These are phyloP conservation scores for Vannuccia rotundouncinata DNA, from an alignment of 2,888 invertebrate genomes.

Conservation along the genomic window DNA sequence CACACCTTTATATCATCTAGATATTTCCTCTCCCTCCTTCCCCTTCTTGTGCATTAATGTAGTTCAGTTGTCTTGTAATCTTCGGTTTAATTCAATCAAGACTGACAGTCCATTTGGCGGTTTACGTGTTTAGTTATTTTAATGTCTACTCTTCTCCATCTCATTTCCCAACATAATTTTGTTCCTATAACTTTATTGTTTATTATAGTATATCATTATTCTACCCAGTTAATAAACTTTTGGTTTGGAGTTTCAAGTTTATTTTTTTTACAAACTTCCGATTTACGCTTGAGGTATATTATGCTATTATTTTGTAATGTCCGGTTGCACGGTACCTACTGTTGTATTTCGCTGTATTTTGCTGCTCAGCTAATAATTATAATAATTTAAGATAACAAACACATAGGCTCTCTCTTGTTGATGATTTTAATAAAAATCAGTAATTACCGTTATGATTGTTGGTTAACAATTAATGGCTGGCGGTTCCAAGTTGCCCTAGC, in stretches of 20 bases:
- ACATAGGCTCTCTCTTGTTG: too few relatives aligned
- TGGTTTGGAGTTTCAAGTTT: background rate
- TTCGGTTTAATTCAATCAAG: background rate
- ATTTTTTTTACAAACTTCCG: background rate
- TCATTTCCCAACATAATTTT: background rate
- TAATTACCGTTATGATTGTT: too few relatives aligned
- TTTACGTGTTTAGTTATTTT: background rate
- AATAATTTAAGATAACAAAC: slow-evolving; percentile 26
- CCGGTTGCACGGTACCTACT: slow-evolving; percentile 19
- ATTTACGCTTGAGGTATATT: slow-evolving; percentile 23
- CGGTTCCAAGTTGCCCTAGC: slow-evolving; percentile 3
- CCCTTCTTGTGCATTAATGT: slow-evolving; percentile 10
- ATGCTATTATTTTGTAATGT: background rate
- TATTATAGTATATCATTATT: background rate
- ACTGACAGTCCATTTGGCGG: background rate
- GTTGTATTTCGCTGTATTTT: slow-evolving; percentile 26
- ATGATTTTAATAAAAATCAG: too few relatives aligned
- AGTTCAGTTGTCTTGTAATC: background rate
- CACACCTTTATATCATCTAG: slow-evolving; percentile 26
- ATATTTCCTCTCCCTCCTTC: background rate
- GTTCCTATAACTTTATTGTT: background rate
- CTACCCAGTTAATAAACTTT: too few relatives aligned
- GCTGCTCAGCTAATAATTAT: slow-evolving; percentile 2
- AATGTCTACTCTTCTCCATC: background rate
- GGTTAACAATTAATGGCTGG: slow-evolving; percentile 26